Conservation (phyloP, 2,888 invertebrate species). For the Polydrusus cervinus region DNA sequence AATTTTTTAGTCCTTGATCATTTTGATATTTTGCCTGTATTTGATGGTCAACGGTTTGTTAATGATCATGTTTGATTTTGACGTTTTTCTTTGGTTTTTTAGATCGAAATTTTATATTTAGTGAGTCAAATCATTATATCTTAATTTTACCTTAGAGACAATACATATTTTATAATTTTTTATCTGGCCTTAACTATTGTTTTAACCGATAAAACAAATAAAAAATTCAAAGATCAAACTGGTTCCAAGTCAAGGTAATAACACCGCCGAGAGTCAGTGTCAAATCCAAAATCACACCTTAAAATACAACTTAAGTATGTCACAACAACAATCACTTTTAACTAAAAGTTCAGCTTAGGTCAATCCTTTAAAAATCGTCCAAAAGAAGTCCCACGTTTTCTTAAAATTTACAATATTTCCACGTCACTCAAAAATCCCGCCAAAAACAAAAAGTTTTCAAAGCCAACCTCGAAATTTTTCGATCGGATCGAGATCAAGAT, state of each 20-base stretch:
- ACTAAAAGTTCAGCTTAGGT: neutral
- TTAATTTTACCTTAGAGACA: no score
- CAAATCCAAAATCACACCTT: conserved; percentile 39
- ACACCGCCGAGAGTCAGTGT: conserved; percentile 41
- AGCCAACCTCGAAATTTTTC: conserved; percentile 9
- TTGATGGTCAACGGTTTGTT: neutral
- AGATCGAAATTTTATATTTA: neutral
- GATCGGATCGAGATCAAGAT: conserved; percentile 24
- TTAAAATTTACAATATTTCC: neutral
- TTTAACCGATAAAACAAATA: conserved; percentile 22
- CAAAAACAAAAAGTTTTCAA: conserved; percentile 1
- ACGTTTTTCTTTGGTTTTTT: neutral
- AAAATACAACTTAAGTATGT: conserved; percentile 35
- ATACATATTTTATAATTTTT: no score
- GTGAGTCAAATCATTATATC: no score
- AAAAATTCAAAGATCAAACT: conserved; percentile 37
- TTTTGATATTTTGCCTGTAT: neutral
- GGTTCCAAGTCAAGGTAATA: conserved; percentile 40
- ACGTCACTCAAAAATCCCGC: neutral
- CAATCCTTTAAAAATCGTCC: neutral
- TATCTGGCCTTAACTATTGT: neutral
- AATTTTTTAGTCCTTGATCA: neutral
- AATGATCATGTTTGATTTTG: neutral
- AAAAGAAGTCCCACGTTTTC: neutral
- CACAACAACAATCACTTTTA: conserved; percentile 45